A percentile compares a stretch with the other conserved stretches of the same genome.
Conservation (phyloP, 2,797 vertebrate species). For the Periophthalmus magnuspinnatus region DNA sequence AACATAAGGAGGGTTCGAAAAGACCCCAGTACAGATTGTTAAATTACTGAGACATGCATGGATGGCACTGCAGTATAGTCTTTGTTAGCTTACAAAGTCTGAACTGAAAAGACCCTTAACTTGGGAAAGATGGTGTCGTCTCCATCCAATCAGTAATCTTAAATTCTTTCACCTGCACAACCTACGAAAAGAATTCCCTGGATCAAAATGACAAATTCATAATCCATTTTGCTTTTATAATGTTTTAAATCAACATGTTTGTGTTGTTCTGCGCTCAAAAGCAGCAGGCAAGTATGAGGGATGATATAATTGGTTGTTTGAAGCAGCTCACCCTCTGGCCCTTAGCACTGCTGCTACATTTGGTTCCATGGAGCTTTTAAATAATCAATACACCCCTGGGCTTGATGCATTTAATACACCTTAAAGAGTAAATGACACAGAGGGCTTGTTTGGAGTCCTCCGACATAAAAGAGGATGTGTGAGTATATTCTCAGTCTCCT, state of each 20-base stretch:
- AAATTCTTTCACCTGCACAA: slow-evolving; percentile 1
- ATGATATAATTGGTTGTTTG: slow-evolving; percentile 64
- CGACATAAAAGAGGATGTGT: slow-evolving; percentile 2
- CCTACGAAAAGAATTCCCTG: slow-evolving; percentile 5
- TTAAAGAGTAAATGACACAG: slow-evolving; percentile 57
- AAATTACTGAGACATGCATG: too few relatives aligned
- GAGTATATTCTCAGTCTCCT: slow-evolving; percentile 24
- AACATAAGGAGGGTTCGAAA: too few relatives aligned
- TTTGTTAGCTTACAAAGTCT: too few relatives aligned
- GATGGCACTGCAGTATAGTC: too few relatives aligned
- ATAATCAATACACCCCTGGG: slow-evolving; percentile 65
- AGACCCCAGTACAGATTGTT: too few relatives aligned
- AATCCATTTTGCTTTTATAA: slow-evolving; percentile 28
- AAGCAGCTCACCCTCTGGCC: slow-evolving; percentile 51
- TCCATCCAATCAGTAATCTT: slow-evolving; percentile 27
- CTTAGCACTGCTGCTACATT: slow-evolving; percentile 56
- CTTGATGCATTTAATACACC: slow-evolving; percentile 56
- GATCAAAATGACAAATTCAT: slow-evolving; percentile 14
- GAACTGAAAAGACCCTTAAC: too few relatives aligned
- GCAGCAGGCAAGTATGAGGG: slow-evolving; percentile 41
- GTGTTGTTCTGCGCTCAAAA: slow-evolving; percentile 28
- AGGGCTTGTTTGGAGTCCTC: slow-evolving; percentile 40
- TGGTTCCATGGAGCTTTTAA: slow-evolving; percentile 59
- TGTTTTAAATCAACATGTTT: slow-evolving; percentile 52
- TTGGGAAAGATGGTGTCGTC: too few relatives aligned